Conservation (phyloP, 1,140 invertebrate species). For the Agrilus planipennis region DNA sequence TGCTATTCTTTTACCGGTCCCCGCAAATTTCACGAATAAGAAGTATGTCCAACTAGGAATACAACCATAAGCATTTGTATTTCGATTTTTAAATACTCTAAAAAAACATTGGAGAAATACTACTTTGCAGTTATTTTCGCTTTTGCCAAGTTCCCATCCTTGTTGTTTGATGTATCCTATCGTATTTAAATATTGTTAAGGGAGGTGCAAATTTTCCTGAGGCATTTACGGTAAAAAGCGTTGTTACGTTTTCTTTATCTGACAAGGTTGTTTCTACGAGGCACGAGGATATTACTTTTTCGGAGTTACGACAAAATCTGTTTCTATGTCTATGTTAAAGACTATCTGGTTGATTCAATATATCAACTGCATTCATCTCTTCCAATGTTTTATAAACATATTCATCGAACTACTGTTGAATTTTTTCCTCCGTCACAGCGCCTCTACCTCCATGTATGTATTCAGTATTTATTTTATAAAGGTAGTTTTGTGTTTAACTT, state of each 20-base stretch:
- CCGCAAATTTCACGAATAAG: no score
- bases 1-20: no score
- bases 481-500: slow-evolving; percentile 12
- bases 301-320: slow-evolving; percentile 22
- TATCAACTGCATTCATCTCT: slow-evolving; percentile 12
- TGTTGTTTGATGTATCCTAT: no score
- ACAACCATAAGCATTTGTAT: no score
- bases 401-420: slow-evolving; percentile 20
- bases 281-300: slow-evolving; percentile 28
- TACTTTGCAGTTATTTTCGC: no score
- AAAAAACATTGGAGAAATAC: no score
- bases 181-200: slow-evolving; percentile 25
- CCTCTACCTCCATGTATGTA: slow-evolving; percentile 17
- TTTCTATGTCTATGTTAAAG: slow-evolving; percentile 30
- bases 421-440: slow-evolving; percentile 16
- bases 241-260: slow-evolving; percentile 31
- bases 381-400: slow-evolving; percentile 11
- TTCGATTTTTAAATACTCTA: no score
- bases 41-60: no score
- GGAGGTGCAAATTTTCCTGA: slow-evolving; percentile 22
- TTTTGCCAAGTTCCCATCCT: no score
- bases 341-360: slow-evolving; percentile 20
- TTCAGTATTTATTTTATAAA: slow-evolving; percentile 18
- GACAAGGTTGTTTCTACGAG: slow-evolving; percentile 16
- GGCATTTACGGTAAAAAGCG: slow-evolving; percentile 27